Evolutionary conservation across 2,797 vertebrate species (phyloP).

Genomic region (Phrynocephalus forsythii): DNA sequence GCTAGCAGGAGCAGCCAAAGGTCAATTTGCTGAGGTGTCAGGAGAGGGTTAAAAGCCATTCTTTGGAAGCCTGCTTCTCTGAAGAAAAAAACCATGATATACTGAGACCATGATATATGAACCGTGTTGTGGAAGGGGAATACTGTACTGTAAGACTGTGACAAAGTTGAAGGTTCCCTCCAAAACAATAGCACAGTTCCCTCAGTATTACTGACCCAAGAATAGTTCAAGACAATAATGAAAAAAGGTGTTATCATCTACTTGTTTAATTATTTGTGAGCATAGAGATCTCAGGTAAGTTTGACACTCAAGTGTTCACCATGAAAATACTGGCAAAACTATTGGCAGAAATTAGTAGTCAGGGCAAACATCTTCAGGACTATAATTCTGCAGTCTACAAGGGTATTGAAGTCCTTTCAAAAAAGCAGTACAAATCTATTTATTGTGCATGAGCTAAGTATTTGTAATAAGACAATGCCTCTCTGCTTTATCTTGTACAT

Average conservation of each 20-base stretch:
- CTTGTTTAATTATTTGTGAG: not conserved
- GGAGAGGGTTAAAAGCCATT: too few relatives aligned
- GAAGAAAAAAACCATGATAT: too few relatives aligned
- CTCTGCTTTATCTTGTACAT: not conserved
- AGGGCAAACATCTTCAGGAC: not conserved
- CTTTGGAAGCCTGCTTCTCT: too few relatives aligned
- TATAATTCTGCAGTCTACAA: not conserved
- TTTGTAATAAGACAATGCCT: not conserved
- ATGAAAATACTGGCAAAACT: not conserved
- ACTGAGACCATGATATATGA: too few relatives aligned
- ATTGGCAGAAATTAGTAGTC: conserved; percentile 17
- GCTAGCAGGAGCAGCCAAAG: too few relatives aligned
- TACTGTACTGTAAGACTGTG: not conserved
- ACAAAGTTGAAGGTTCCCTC: not conserved
- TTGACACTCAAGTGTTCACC: not conserved
- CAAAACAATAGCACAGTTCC: not conserved
- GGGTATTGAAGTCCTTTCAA: not conserved
- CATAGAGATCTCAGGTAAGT: not conserved
- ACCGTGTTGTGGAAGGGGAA: too few relatives aligned
- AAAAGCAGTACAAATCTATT: conserved; percentile 15
- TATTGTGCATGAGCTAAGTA: not conserved
- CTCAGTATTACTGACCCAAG: not conserved
- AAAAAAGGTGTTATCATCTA: not conserved
- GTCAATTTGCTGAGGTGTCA: too few relatives aligned
- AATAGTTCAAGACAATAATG: not conserved